These are phyloP conservation scores for Brachypterus glaber DNA, from an alignment of 2,888 invertebrate species.

Conservation along the genomic window DNA sequence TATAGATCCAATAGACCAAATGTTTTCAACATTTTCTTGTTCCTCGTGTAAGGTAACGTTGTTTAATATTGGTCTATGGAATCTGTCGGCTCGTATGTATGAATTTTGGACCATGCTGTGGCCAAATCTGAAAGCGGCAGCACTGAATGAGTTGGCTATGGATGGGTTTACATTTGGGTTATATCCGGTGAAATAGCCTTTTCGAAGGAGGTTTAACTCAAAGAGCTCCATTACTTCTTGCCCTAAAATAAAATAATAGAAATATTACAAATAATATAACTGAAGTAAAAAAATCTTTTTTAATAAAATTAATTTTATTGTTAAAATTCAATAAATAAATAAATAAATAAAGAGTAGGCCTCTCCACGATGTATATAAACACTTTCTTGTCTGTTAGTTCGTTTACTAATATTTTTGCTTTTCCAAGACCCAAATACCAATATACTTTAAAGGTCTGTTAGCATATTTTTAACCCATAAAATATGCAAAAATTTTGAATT, in stretches of 20 bases:
- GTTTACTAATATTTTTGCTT: too few species aligned
- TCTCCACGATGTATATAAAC: too few species aligned
- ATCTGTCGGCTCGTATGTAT: slow-evolving; percentile 62
- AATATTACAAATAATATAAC: background rate
- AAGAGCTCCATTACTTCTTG: slow-evolving; percentile 66
- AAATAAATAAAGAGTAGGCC: too few species aligned
- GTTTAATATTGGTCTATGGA: slow-evolving; percentile 58
- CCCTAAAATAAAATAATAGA: slow-evolving; percentile 39
- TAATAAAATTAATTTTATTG: too few species aligned
- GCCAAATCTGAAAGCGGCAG: slow-evolving; percentile 79
- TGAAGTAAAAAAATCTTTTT: too few species aligned
- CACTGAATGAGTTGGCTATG: slow-evolving; percentile 67
- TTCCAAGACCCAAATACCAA: too few species aligned
- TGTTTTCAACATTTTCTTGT: slow-evolving; percentile 56
- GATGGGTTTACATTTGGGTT: slow-evolving; percentile 60
- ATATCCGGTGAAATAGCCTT: slow-evolving; percentile 65
- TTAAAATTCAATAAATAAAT: too few species aligned
- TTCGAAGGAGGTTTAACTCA: slow-evolving; percentile 56
- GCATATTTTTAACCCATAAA: too few species aligned
- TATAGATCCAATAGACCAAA: slow-evolving; percentile 70
- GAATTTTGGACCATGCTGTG: slow-evolving; percentile 76
- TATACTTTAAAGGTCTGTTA: too few species aligned
- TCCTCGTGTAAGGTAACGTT: slow-evolving; percentile 76
- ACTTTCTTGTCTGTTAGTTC: too few species aligned
- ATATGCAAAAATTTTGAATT: too few species aligned